These are phyloP conservation scores for Xestobium rufovillosum DNA, from an alignment of 2,888 invertebrate genomes.

Conservation along the genomic window DNA sequence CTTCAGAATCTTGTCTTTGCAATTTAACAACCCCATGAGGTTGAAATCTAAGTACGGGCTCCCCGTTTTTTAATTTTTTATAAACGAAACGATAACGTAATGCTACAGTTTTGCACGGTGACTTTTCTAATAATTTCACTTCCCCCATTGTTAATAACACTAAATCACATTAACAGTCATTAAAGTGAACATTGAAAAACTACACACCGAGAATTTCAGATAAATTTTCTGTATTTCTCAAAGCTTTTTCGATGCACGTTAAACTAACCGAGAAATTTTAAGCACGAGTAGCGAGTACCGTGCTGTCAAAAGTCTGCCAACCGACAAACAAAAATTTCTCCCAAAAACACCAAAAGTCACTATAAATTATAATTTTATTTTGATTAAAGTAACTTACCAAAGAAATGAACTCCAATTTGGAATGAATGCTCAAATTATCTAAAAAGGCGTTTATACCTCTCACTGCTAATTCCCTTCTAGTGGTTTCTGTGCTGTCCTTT, in stretches of 20 bases:
- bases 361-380: too few species aligned
- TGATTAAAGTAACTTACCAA: constrained; percentile 52
- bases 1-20: constrained; percentile 36
- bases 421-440: constrained; percentile 56
- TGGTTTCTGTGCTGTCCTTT: constrained; percentile 49
- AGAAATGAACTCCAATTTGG: constrained; percentile 64
- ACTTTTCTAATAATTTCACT: constrained; percentile 29
- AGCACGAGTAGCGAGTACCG: too few species aligned
- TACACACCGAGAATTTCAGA: too few species aligned
- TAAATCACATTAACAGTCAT: too few species aligned
- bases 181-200: too few species aligned
- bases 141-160: constrained; percentile 34
- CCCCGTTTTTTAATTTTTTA: constrained; percentile 29
- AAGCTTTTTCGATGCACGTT: too few species aligned
- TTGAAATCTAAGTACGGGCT: constrained; percentile 32
- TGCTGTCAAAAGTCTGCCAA: too few species aligned
- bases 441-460: constrained; percentile 59
- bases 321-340: too few species aligned
- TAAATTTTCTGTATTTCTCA: too few species aligned
- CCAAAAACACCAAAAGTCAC: too few species aligned
- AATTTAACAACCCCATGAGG: constrained; percentile 36
- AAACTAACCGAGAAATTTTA: too few species aligned
- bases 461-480: constrained; percentile 55
- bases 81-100: constrained; percentile 38
- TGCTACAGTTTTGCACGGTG: constrained; percentile 34